Evolutionary conservation across 2,888 invertebrate genomes (phyloP).

Genomic region (Lysandra bellargus): DNA sequence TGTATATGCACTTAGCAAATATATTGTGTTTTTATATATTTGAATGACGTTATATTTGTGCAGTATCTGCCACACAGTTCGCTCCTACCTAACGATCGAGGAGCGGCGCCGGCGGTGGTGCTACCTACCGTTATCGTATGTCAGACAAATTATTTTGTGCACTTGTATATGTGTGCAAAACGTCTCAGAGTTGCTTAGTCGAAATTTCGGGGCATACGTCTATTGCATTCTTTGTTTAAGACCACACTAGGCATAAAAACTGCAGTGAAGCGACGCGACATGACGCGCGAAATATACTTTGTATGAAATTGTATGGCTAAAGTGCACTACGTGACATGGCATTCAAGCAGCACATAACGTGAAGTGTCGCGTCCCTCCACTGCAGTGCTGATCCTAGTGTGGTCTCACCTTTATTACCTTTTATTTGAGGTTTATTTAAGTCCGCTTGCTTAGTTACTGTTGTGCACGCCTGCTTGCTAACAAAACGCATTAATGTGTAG

Average conservation of each 20-base stretch:
- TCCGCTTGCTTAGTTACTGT: conserved; percentile 38
- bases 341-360: too few relatives aligned
- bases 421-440: conserved; percentile 32
- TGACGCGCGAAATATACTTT: neutral
- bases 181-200: conserved; percentile 33
- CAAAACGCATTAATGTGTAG: conserved; percentile 62
- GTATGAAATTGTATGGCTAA: too few relatives aligned
- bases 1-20: conserved; percentile 9
- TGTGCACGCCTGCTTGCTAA: conserved; percentile 55
- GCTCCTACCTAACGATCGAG: conserved; percentile 76
- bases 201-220: conserved; percentile 30
- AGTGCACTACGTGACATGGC: too few relatives aligned
- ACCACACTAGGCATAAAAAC: neutral
- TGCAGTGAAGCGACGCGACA: neutral
- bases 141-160: conserved; percentile 58
- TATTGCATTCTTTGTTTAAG: conserved; percentile 29
- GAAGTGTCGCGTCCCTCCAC: neutral
- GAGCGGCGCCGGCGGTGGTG: conserved; percentile 66
- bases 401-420: neutral
- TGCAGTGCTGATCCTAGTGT: neutral
- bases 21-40: conserved; percentile 7
- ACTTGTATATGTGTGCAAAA: conserved; percentile 59
- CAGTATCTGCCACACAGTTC: conserved; percentile 77
- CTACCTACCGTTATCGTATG: conserved; percentile 71
- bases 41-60: conserved; percentile 59